A percentile compares a stretch with the other conserved stretches of the same genome.
phyloP scores from a whole-genome alignment of 2,113 vertebrate genomes.

The Catharus minimus region DNA sequence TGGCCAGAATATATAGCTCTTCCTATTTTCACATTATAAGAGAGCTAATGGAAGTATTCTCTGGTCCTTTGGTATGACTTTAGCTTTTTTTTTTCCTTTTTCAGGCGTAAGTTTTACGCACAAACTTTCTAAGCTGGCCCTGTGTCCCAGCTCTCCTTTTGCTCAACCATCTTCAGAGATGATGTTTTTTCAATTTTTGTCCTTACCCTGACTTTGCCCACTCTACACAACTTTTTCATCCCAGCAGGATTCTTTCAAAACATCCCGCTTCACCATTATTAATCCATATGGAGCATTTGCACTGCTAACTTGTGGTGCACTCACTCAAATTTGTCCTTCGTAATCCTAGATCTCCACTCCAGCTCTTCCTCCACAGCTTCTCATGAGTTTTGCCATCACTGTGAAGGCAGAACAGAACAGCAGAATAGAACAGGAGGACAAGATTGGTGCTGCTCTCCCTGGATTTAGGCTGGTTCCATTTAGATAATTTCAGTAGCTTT shows the following conservation, averaged over 20 bases:
- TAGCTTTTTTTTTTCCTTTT: neutral
- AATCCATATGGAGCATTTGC: neutral
- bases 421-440: neutral
- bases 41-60: slow-evolving; percentile 11
- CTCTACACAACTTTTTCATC: neutral
- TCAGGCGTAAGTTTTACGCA: neutral
- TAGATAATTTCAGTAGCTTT: neutral
- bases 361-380: neutral
- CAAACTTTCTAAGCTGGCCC: neutral
- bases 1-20: slow-evolving; percentile 42
- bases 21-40: slow-evolving; percentile 51
- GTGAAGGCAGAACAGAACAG: neutral
- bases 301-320: neutral
- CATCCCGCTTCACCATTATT: neutral
- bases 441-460: neutral
- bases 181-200: neutral
- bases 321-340: neutral
- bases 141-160: neutral
- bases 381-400: neutral
- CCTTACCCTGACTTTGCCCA: neutral
- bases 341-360: neutral
- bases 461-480: neutral
- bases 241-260: neutral
- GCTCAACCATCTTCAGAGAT: neutral
- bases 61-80: neutral